These are phyloP conservation scores for Ardeotis arabs DNA, from an alignment of 2,113 vertebrate genomes.

Conservation along the genomic window DNA sequence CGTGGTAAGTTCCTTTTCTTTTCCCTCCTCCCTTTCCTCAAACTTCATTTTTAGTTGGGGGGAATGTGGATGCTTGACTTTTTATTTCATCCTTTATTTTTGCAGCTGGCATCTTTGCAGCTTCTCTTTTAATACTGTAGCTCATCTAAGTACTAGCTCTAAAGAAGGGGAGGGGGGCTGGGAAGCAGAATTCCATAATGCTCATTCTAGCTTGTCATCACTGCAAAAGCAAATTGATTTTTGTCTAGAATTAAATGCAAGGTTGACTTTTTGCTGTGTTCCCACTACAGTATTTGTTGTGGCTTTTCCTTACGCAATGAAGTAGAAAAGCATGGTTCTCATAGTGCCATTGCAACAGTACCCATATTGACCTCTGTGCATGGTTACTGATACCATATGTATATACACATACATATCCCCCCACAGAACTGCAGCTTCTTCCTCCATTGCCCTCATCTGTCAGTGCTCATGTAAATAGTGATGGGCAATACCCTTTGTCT, in stretches of 20 bases:
- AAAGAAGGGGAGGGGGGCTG: not conserved
- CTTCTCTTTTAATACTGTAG: slow-evolving; percentile 47
- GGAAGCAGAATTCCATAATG: not conserved
- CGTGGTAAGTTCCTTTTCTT: slow-evolving; percentile 88
- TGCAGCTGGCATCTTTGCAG: slow-evolving; percentile 52
- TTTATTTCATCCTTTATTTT: slow-evolving; percentile 36
- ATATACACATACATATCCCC: not conserved
- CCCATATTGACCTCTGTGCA: not conserved
- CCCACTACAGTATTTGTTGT: not conserved
- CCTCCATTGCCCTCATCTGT: not conserved
- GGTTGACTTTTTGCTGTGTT: slow-evolving; percentile 4
- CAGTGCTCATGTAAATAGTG: not conserved
- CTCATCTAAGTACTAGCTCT: not conserved
- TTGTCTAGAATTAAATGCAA: not conserved
- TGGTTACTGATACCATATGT: not conserved
- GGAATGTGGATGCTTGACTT: not conserved
- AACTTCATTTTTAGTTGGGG: slow-evolving; percentile 42
- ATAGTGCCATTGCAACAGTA: not conserved
- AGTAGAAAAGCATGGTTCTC: slow-evolving; percentile 23
- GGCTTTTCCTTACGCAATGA: not conserved
- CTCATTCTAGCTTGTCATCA: slow-evolving; percentile 5
- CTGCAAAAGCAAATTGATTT: slow-evolving; percentile 1
- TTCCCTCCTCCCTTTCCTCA: slow-evolving; percentile 57
- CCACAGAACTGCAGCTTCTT: not conserved
- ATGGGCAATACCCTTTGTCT: not conserved